Base-by-base conservation (phyloP, 2,113 vertebrate species). In the Neopipo cinnamomea region DNA sequence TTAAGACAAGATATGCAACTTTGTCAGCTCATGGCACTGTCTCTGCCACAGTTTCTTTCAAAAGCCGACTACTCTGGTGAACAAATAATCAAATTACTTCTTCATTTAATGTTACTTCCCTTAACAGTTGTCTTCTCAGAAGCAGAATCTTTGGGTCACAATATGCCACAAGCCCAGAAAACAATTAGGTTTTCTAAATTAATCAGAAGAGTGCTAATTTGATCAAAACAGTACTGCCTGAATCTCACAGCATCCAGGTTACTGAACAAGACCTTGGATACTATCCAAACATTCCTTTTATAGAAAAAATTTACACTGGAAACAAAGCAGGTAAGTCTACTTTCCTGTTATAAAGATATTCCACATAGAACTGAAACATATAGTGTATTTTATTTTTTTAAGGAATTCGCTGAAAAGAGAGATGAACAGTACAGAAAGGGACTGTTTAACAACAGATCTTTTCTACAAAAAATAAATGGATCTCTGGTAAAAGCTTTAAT, bases 141-240 rank as follows among this genome's bases (percentile, higher is more conserved):
- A 87, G 58, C 22, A 59, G 85, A 46, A 79, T 90, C 80, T 87
- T 88, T 31, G 52, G 46, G 76, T 87, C 22, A 87, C 5, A 28
- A 62, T 72, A 93, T 59, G 75, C 68, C 56, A 86, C 56, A 93
- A 94, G 73, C 39, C 75, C 71, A 95, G 78, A 88, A 92, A 91
- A 95, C 12, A 89, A 94, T 90, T 73, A 77, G 12, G 25, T 92
- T 86, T 94, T 82, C 85, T 92, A 86, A 97, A 89, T 85, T 76
- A 89, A 90, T 89, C 93, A 85, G 25, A 63, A 18, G 44, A 83
- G 41, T 72, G 33, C 33, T 95, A 70, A 85, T 97, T 67, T 97
- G 89, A 93, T 96, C 95, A 96, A 97, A 90, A 13, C 35, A 85
- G 47, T 50, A 62, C 27, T 62, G 11, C 27, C 42, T 94, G 58